phyloP scores from a whole-genome alignment of 1,140 invertebrate species.

The Steinernema khuongi region DNA sequence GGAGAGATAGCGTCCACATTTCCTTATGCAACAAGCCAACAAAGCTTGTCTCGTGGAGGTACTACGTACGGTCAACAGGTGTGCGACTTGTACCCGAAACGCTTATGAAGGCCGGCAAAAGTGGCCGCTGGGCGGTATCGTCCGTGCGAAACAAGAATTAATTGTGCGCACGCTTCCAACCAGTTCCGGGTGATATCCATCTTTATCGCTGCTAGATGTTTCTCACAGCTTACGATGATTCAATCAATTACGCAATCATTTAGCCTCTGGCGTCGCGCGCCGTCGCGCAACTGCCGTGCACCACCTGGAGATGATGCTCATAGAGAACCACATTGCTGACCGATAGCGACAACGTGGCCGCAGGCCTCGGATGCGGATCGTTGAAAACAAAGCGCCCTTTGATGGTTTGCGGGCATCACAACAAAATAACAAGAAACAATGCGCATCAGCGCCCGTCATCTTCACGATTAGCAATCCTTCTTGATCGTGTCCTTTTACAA shows the following conservation, averaged over 20 bases:
- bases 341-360: too few relatives aligned
- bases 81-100: neutral
- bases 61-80: neutral
- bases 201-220: neutral
- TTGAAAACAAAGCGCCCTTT: too few relatives aligned
- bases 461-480: too few relatives aligned
- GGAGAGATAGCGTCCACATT: neutral
- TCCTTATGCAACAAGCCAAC: neutral
- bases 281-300: neutral
- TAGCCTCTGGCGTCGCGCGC: neutral
- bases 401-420: too few relatives aligned
- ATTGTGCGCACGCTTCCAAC: neutral
- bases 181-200: constrained; percentile 8
- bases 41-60: neutral
- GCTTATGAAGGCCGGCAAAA: constrained; percentile 9
- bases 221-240: constrained; percentile 5
- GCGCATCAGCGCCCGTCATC: too few relatives aligned
- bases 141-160: constrained; percentile 6
- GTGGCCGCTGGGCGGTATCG: constrained; percentile 1
- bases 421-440: too few relatives aligned
- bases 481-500: too few relatives aligned
- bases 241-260: constrained; percentile 13
- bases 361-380: too few relatives aligned
- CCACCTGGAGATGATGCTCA: too few relatives aligned
- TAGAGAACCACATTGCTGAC: too few relatives aligned